Evolutionary conservation across 1,140 invertebrate genomes (phyloP).

Genomic region (Calliphora vicina): DNA sequence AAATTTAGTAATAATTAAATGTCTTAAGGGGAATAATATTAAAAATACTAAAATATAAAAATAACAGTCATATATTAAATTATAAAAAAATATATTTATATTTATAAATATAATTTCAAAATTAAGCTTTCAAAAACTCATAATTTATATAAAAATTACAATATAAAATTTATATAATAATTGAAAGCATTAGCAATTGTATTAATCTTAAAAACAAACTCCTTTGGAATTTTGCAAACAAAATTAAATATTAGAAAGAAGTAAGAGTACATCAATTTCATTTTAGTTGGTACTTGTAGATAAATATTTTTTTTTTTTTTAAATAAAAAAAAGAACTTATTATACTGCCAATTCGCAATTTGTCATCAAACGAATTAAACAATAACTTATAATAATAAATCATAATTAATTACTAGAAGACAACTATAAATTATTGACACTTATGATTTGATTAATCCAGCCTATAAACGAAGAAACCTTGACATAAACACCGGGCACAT

Average conservation of each 20-base stretch:
- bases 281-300: background rate
- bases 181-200: background rate
- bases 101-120: background rate
- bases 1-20: background rate
- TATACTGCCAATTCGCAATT: too few species aligned
- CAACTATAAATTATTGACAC: conserved; percentile 86
- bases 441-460: conserved; percentile 97
- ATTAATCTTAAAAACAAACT: background rate
- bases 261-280: background rate
- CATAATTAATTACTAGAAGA: background rate
- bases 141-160: background rate
- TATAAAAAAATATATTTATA: background rate
- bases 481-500: conserved; percentile 93
- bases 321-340: too few species aligned
- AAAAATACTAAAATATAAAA: conserved; percentile 25
- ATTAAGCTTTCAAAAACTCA: background rate
- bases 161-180: background rate
- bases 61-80: conserved; percentile 23
- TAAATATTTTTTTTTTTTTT: background rate
- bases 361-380: too few species aligned
- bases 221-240: background rate
- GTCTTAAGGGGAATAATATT: background rate
- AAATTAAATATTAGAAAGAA: background rate
- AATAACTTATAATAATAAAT: too few species aligned
- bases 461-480: conserved; percentile 94